Evolutionary conservation across 2,797 vertebrate genomes (phyloP).

Genomic region (Diceros bicornis): DNA sequence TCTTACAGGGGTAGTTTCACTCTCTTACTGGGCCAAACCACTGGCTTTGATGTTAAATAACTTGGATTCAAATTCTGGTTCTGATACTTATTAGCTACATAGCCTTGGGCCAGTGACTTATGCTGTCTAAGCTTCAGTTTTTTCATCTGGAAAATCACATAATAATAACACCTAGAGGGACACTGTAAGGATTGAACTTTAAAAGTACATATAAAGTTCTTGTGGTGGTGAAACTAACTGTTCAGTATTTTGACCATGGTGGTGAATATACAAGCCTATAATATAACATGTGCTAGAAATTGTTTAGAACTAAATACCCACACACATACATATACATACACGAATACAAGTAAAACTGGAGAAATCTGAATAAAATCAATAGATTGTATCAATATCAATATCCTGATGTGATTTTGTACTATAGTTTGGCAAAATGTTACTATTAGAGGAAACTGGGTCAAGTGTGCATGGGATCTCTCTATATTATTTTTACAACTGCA

Average conservation of each 20-base stretch:
- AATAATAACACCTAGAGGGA: not conserved
- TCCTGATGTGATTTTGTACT: not conserved
- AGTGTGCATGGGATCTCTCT: not conserved
- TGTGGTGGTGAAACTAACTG: not conserved
- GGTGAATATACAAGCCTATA: not conserved
- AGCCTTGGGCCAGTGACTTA: not conserved
- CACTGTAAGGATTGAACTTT: not conserved
- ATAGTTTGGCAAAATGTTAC: not conserved
- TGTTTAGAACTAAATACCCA: not conserved
- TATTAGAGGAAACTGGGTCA: not conserved
- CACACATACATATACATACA: not conserved
- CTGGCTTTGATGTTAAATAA: not conserved
- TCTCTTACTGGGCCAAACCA: not conserved
- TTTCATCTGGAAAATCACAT: not conserved
- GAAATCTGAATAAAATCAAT: not conserved
- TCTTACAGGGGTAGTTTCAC: not conserved
- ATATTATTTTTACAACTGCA: not conserved
- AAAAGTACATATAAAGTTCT: not conserved
- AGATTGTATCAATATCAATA: not conserved
- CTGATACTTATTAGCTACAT: not conserved
- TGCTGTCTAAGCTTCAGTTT: not conserved
- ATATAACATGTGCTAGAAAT: not conserved
- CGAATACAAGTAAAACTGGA: not conserved
- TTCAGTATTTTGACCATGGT: not conserved
- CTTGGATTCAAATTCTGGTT: not conserved